A percentile compares a stretch with the other conserved stretches of the same genome.
These are phyloP conservation scores for Xestia rhomboidea DNA, from an alignment of 2,888 invertebrate genomes.

Conservation along the genomic window DNA sequence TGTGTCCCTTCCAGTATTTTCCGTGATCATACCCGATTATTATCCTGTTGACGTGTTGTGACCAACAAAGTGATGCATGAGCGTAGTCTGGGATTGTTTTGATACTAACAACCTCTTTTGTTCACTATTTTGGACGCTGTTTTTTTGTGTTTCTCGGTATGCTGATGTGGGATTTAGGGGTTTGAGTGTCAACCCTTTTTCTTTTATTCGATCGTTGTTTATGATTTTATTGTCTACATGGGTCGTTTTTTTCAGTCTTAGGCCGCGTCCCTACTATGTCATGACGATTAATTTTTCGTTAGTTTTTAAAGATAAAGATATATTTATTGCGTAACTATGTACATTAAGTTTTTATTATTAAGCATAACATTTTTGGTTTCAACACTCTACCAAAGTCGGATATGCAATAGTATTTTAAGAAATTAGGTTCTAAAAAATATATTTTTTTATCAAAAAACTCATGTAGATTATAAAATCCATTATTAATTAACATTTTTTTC, in stretches of 20 bases:
- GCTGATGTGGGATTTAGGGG: slow-evolving; percentile 18
- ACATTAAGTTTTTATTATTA: too few species aligned
- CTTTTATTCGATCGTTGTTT: background rate
- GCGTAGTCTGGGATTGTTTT: slow-evolving; percentile 70
- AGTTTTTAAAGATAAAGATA: too few species aligned
- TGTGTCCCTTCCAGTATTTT: slow-evolving; percentile 62
- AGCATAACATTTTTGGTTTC: too few species aligned
- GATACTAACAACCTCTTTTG: slow-evolving; percentile 63
- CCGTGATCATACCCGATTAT: slow-evolving; percentile 68
- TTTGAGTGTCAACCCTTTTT: slow-evolving; percentile 4
- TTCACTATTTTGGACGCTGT: slow-evolving; percentile 46
- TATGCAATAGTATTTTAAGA: too few species aligned
- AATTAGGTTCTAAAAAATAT: too few species aligned
- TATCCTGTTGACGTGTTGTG: slow-evolving; percentile 81
- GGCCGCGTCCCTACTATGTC: too few species aligned
- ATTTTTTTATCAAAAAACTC: too few species aligned
- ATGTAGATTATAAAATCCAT: too few species aligned
- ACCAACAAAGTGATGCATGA: slow-evolving; percentile 75
- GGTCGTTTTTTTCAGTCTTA: background rate
- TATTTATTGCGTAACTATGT: too few species aligned
- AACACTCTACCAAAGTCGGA: too few species aligned
- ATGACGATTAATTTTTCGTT: too few species aligned
- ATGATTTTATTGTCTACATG: background rate
- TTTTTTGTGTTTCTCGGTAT: slow-evolving; percentile 29
- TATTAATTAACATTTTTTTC: too few species aligned